Evolutionary conservation across 2,113 vertebrate species (phyloP).

Genomic region (Progne subis): DNA sequence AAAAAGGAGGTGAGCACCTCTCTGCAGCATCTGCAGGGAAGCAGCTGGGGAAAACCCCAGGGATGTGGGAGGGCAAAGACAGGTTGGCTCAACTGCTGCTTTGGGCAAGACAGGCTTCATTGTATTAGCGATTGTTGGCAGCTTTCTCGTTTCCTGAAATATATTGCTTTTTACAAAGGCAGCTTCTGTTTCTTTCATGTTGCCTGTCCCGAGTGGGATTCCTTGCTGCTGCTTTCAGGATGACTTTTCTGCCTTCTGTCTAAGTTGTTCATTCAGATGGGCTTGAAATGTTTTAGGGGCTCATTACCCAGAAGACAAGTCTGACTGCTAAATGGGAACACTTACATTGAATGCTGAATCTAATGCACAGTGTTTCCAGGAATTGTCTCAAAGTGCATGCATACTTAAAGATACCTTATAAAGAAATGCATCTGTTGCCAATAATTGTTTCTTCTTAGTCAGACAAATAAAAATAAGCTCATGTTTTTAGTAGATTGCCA

Average conservation of each 20-base stretch:
- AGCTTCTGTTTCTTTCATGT: not conserved
- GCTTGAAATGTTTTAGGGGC: not conserved
- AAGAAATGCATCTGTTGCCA: not conserved
- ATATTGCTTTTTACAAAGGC: not conserved
- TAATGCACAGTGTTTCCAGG: not conserved
- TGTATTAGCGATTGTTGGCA: not conserved
- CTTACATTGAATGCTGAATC: not conserved
- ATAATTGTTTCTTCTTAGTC: not conserved
- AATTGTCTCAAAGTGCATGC: not conserved
- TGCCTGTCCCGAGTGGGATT: not conserved
- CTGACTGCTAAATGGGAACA: not conserved
- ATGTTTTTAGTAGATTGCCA: not conserved
- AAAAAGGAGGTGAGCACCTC: not conserved
- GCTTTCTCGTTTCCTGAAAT: not conserved
- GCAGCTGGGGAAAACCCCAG: not conserved
- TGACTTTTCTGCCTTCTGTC: not conserved
- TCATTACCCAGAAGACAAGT: not conserved
- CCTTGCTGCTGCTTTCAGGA: not conserved
- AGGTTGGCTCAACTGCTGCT: not conserved
- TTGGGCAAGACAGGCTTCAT: not conserved
- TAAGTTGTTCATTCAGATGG: not conserved
- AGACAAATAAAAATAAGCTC: not conserved
- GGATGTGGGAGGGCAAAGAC: not conserved
- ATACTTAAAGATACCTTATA: not conserved
- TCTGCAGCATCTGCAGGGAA: accelerated